phyloP scores from a whole-genome alignment of 2,888 invertebrate genomes.

The Drosophila subsilvestris region DNA sequence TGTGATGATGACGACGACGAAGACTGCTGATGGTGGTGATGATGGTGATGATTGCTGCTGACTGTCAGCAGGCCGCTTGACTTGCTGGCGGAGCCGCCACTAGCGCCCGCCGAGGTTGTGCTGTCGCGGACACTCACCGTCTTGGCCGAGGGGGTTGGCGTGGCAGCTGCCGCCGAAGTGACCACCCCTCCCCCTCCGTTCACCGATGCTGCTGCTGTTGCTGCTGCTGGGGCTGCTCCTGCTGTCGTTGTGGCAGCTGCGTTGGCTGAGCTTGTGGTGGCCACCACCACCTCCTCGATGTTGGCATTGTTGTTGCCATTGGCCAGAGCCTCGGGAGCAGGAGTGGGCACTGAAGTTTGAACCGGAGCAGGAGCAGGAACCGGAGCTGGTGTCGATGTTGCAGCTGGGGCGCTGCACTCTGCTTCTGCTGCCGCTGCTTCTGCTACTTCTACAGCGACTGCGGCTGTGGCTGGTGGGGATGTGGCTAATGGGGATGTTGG shows the following conservation, averaged over 20 bases:
- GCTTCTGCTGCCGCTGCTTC: not conserved
- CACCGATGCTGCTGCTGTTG: constrained; percentile 25
- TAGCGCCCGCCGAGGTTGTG: constrained; percentile 18
- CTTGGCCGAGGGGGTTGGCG: constrained; percentile 15
- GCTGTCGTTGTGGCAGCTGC: not conserved
- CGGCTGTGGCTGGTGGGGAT: constrained; percentile 15
- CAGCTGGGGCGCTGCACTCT: constrained; percentile 24
- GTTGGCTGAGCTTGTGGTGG: too few relatives aligned
- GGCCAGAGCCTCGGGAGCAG: not conserved
- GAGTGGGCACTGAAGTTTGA: not conserved
- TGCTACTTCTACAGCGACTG: not conserved
- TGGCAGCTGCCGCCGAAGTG: not conserved
- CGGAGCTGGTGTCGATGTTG: constrained; percentile 50
- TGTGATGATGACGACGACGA: constrained; percentile 35
- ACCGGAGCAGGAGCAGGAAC: not conserved
- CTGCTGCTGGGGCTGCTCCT: constrained; percentile 15
- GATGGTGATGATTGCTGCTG: constrained; percentile 62
- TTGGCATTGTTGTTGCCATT: constrained; percentile 14
- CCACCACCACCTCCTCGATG: not conserved
- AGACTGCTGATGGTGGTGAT: constrained; percentile 55
- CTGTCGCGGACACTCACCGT: constrained; percentile 23
- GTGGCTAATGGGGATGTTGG: constrained; percentile 15
- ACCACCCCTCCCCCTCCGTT: not conserved
- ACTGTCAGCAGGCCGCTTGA: constrained; percentile 62
- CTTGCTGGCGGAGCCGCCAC: constrained; percentile 22